Base-by-base conservation (phyloP, 2,113 vertebrate species). In the Tursiops truncatus region DNA sequence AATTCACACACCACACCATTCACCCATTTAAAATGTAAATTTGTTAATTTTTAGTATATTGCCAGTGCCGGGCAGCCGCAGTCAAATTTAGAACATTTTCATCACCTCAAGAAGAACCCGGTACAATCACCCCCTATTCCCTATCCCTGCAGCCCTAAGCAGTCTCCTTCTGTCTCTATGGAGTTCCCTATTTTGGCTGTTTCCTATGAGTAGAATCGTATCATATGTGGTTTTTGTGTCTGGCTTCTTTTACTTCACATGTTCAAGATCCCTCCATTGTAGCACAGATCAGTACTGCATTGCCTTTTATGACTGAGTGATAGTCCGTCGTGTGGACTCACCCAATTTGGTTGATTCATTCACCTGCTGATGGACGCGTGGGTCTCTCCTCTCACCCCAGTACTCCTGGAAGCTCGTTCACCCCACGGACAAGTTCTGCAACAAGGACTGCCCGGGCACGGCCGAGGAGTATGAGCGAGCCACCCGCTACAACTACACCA, bases 381-480 rank as follows among this genome's bases (percentile, higher is more conserved):
- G 70, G 17, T 70, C 79, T 87, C 26, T 53, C 25, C 63, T 6
- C 58, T 63, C 71, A 26, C 80, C 17, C 8, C 95, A 99, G 99
- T 99, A 99, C 95, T 99, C 99, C 2, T 99, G 99, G 99, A 99
- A 99, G 98, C 98, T 99, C 96, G 99, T 99, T 82, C 99, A 99
- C 98, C 99, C 99, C 81, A 99, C 99, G 0, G 99, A 99, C 98
- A 99, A 99, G 94, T 99, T 99, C 99, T 99, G 99, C 97, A 99
- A 99, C 97, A 99, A 99, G 97, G 99, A 99, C 97, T 99, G 99
- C 91, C 99, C 99, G 0, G 99, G 99, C 87, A 99, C 99, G 0
- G 99, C 99, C 0, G 99, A 99, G 96, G 99, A 99, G 92, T 99
- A 99, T 1, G 99, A 99, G 94, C 98, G 99, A 44, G 99, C 99